Evolutionary conservation across 2,113 vertebrate species (phyloP).

Genomic region (Pachypanchax playfairii): DNA sequence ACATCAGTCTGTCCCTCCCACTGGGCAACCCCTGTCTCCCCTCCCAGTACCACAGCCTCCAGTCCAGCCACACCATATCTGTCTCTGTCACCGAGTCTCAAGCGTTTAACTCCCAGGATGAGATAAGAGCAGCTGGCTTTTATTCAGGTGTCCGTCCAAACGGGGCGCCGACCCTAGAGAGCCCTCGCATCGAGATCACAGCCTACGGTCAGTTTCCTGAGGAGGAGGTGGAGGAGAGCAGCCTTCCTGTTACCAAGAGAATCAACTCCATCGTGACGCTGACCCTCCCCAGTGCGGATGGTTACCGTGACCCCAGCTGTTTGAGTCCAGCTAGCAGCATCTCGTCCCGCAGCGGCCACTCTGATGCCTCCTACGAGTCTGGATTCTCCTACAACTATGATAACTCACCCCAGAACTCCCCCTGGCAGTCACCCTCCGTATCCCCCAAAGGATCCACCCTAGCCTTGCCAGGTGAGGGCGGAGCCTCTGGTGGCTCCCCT

Average conservation of each 20-base stretch:
- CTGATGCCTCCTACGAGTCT: conserved; percentile 95
- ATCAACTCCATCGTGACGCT: conserved; percentile 89
- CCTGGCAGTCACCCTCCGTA: conserved; percentile 95
- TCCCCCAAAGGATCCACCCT: conserved; percentile 88
- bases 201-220: conserved; percentile 91
- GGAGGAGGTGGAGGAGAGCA: conserved; percentile 83
- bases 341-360: conserved; percentile 96
- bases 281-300: conserved; percentile 87
- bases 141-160: conserved; percentile 86
- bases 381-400: conserved; percentile 90
- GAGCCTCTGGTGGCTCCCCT: conserved; percentile 83
- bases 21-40: conserved; percentile 85
- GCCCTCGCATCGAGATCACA: conserved; percentile 97
- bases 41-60: conserved; percentile 88
- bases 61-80: conserved; percentile 84
- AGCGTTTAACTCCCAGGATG: conserved; percentile 81
- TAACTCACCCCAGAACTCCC: conserved; percentile 93
- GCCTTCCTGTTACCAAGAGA: conserved; percentile 79
- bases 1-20: conserved; percentile 83
- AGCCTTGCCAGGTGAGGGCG: conserved; percentile 73
- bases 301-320: conserved; percentile 92
- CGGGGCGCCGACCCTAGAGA: conserved; percentile 89
- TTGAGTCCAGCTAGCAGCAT: conserved; percentile 96
- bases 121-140: conserved; percentile 75
- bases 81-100: conserved; percentile 83